phyloP scores from a whole-genome alignment of 2,113 vertebrate species.

The Chamaea fasciata region DNA sequence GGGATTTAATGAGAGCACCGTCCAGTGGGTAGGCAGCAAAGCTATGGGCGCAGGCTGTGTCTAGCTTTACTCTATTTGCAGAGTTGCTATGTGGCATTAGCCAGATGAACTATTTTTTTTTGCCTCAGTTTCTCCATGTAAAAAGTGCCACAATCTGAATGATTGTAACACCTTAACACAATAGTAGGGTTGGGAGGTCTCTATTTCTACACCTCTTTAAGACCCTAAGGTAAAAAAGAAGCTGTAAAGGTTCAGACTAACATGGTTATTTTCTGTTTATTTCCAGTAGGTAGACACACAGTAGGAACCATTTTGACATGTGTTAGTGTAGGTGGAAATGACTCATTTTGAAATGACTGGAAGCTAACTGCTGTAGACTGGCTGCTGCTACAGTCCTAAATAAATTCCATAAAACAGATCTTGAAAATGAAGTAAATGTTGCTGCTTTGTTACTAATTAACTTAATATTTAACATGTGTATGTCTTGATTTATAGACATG shows the following conservation, averaged over 20 bases:
- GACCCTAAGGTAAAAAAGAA: background rate
- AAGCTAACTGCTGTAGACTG: constrained; percentile 48
- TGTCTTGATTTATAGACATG: background rate
- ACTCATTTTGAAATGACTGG: constrained; percentile 55
- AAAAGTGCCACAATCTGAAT: background rate
- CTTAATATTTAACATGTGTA: background rate
- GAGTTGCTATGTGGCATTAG: background rate
- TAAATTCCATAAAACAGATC: constrained; percentile 19
- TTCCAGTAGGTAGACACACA: constrained; percentile 43
- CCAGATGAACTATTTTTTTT: background rate
- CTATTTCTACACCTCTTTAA: background rate
- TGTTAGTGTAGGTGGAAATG: constrained; percentile 65
- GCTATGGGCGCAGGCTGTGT: background rate
- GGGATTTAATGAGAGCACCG: background rate
- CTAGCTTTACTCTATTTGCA: background rate
- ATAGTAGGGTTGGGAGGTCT: background rate
- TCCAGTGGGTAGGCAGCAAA: background rate
- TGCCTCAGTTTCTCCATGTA: background rate
- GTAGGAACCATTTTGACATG: constrained; percentile 56
- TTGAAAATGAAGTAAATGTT: constrained; percentile 11
- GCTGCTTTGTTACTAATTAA: background rate
- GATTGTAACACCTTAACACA: background rate
- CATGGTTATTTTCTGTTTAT: constrained; percentile 7
- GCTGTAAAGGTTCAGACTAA: background rate
- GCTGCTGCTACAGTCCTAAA: constrained; percentile 32